Evolutionary conservation across 2,113 vertebrate genomes (phyloP).

Genomic region (Callospermophilus lateralis): DNA sequence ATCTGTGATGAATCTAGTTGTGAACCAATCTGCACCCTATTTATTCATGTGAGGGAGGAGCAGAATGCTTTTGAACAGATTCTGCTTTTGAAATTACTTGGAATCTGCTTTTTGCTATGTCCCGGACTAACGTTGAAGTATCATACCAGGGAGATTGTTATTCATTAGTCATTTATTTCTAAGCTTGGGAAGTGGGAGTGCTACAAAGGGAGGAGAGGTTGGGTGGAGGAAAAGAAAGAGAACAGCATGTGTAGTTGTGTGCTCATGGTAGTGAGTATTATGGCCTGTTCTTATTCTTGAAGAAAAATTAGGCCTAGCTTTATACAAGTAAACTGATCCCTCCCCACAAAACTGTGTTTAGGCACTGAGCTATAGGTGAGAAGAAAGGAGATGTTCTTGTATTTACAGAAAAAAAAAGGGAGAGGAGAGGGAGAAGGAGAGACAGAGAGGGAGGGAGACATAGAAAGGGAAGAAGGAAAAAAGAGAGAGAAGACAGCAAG

Average conservation of each 20-base stretch:
- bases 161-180: constrained; percentile 40
- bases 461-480: background rate
- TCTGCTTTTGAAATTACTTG: constrained; percentile 38
- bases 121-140: background rate
- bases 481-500: background rate
- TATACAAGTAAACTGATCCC: background rate
- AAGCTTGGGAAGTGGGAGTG: background rate
- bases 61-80: constrained; percentile 31
- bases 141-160: background rate
- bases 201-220: constrained; percentile 12
- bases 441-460: too few relatives aligned
- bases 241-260: constrained; percentile 15
- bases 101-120: constrained; percentile 35
- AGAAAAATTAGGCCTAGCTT: constrained; percentile 19
- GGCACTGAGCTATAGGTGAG: constrained; percentile 20
- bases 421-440: background rate
- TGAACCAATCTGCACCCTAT: background rate
- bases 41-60: constrained; percentile 9
- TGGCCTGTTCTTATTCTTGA: constrained; percentile 55
- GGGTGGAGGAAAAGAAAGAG: background rate
- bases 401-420: background rate
- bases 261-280: background rate
- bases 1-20: background rate
- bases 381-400: constrained; percentile 38
- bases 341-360: background rate